Evolutionary conservation across 2,888 invertebrate species (phyloP), one percentile per base, ranked within the genome.

Genomic region (Epinotia nisella): DNA sequence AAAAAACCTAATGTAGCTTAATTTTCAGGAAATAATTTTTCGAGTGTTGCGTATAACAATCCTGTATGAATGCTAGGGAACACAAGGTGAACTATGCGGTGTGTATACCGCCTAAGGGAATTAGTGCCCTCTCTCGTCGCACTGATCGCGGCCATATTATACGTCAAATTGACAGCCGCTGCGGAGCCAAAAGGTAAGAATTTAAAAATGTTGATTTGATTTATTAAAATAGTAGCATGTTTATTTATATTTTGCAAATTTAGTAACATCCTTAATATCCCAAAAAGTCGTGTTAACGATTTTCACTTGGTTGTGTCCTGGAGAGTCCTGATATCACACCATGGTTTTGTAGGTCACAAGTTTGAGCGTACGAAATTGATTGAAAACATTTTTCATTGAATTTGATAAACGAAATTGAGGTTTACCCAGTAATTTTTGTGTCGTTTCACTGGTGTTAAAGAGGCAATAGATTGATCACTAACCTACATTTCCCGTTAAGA

Each of bases 141-240:
- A 15, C n/a, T 69, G 73, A 73, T 64, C 69, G 73, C 69, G 53
- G 17, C 69, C 58, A 68, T 61, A 21, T 4, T 10, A 59, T 9
- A 70, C 53, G 70, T 75, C 60, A 69, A 10, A 13, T 62, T 74
- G 74, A 71, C 74, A 74, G 66, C 61, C 21, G 60, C 71, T 66
- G 61, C 71, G 74, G 73, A 69, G 73, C 73, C 73, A 73, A 73
- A 73, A 67, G 68, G 68, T 73, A 13, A 73, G 68, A 67, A 69
- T 73, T 73, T 29, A 73, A 73, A 72, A 41, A n/a, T n/a, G n/a
- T n/a, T 60, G 45, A n/a, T n/a, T 58, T 64, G 41, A 64, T 59
- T 59, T 56, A 66, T 62, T 51, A 58, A 41, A 64, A 64, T 21
- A 49, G 41, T 10, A 15, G 15, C 35, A 17, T 49, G 21, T 11